phyloP scores from a whole-genome alignment of 2,888 invertebrate genomes.

The Platycnemis pennipes region DNA sequence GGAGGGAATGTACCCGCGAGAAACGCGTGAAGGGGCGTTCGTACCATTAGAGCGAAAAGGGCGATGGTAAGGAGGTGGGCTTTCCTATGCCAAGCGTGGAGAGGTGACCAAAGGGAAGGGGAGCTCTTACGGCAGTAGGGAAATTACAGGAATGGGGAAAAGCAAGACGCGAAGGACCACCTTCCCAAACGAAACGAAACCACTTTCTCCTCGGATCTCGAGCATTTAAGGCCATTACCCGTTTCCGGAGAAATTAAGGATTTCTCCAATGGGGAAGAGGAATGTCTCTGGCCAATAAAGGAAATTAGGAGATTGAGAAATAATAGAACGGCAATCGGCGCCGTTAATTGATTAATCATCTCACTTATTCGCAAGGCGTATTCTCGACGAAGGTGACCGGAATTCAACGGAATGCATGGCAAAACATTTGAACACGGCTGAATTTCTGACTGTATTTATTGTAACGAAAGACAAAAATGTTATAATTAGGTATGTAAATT shows the following conservation, averaged over 20 bases:
- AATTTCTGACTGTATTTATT: too few relatives aligned
- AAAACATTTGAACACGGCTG: neutral
- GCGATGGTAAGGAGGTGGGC: neutral
- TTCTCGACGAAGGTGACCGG: neutral
- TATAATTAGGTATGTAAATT: too few relatives aligned
- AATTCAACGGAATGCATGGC: neutral
- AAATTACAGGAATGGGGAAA: neutral
- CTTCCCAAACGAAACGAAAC: neutral
- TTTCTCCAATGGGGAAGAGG: neutral
- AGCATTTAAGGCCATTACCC: neutral
- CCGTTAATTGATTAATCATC: constrained; percentile 3
- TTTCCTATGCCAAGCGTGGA: neutral
- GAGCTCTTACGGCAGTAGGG: neutral
- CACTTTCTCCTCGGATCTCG: neutral
- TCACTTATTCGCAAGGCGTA: neutral
- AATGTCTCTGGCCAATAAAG: neutral
- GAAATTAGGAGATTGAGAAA: neutral
- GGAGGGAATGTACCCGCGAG: neutral
- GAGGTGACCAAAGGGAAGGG: neutral
- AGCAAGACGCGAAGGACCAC: neutral
- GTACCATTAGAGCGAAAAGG: neutral
- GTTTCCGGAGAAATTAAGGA: neutral
- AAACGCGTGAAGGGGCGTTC: neutral
- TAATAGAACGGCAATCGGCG: neutral
- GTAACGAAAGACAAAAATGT: too few relatives aligned